Evolutionary conservation across 2,888 invertebrate species (phyloP).

Genomic region (Ophioninae sp.): DNA sequence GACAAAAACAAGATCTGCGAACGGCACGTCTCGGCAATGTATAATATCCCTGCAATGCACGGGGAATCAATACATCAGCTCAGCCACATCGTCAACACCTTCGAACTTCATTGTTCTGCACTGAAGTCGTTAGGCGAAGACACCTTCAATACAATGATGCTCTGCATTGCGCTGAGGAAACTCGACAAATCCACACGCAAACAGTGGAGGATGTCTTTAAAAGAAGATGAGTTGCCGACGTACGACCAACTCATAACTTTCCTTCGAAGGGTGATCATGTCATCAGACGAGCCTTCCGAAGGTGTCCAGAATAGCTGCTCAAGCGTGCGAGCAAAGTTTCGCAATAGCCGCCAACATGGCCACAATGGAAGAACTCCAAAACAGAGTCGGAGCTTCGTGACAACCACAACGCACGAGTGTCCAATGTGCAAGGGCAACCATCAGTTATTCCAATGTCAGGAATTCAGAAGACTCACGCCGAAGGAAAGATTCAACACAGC

Average conservation of each 20-base stretch:
- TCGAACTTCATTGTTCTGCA: conserved; percentile 57
- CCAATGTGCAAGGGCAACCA: too few relatives aligned
- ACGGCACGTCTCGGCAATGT: conserved; percentile 13
- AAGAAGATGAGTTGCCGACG: too few relatives aligned
- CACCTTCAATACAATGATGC: conserved; percentile 19
- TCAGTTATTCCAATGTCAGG: too few relatives aligned
- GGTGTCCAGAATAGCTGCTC: background rate
- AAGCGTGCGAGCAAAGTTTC: background rate
- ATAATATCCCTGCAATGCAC: conserved; percentile 4
- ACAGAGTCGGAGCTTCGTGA: background rate
- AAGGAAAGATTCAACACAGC: too few relatives aligned
- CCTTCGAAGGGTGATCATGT: too few relatives aligned
- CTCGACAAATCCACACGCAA: conserved; percentile 21
- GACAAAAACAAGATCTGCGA: conserved; percentile 17
- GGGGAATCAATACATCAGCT: conserved; percentile 4
- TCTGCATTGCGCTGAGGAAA: conserved; percentile 10
- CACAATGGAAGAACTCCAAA: background rate
- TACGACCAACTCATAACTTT: background rate
- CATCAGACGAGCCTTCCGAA: background rate
- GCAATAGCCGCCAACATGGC: background rate
- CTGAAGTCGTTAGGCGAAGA: conserved; percentile 58
- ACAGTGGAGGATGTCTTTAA: background rate
- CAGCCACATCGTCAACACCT: background rate
- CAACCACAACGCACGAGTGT: background rate
- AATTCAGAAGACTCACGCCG: too few relatives aligned